Base-by-base conservation (phyloP, 2,113 vertebrate species). In the Cichladusa arquata region DNA sequence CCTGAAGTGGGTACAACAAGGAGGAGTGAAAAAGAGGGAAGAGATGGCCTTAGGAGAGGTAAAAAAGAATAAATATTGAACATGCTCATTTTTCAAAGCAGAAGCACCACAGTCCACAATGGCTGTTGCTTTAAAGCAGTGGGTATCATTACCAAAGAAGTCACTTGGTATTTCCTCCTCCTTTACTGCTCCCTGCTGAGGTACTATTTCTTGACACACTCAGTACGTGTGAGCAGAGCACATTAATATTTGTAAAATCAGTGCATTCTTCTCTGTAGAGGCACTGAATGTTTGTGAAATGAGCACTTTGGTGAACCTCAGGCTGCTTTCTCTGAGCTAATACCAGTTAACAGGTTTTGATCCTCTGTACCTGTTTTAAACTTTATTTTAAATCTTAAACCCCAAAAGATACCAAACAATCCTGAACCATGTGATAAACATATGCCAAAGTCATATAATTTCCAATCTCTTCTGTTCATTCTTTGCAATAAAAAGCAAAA, bases 401-500 rank as follows among this genome's bases (percentile, higher is more conserved):
- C 33, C 64, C 47, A 77, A 86, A 73, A 87, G 54, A 48, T 83
- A 93, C 12, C 71, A 86, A 95, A 81, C 54, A 48, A 76, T 56
- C 44, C 69, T 48, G 51, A 89, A 56, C 51, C 79, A 92, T 13
- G 36, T 89, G 88, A 96, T 64, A 90, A 95, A 77, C 91, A 96
- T 74, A 91, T 92, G 92, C 66, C 84, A 67, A 81, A 94, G 64
- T 74, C 44, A 79, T 81, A 34, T 72, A 90, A 89, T 25, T 95
- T 40, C 48, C 77, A 53, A 78, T 84, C n/a, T 96, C 62, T 77
- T 97, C 84, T 70, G 62, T 70, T 96, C 84, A 34, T 90, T 94
- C 62, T 88, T 88, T 79, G 82, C 86, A 93, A 92, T 90, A 95
- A 96, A 94, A 93, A 44, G 56, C 44, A 93, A 95, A 95, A 94